These are phyloP conservation scores for Anas bernieri DNA, from an alignment of 2,797 vertebrate species.

Conservation along the genomic window DNA sequence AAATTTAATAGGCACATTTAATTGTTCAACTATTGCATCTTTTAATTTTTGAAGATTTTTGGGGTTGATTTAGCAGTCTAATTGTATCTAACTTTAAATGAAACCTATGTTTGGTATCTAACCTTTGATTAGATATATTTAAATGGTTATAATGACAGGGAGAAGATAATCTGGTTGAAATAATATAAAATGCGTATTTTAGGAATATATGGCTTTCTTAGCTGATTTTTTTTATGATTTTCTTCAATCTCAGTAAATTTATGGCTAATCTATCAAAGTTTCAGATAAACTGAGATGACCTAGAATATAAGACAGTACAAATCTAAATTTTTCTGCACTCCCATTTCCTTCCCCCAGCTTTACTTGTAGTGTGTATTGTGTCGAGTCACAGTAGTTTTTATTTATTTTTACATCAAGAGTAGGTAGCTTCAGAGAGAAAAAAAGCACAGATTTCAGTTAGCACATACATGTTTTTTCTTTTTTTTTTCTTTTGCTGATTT, in stretches of 20 bases:
- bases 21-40: background rate
- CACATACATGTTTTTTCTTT: conserved; percentile 69
- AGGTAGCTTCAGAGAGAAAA: conserved; percentile 40
- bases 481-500: conserved; percentile 79
- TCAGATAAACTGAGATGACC: background rate
- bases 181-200: background rate
- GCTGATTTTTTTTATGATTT: background rate
- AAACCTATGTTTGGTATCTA: background rate
- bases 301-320: background rate
- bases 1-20: background rate
- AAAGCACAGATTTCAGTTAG: conserved; percentile 71
- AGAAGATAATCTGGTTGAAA: background rate
- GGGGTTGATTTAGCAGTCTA: background rate
- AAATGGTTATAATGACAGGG: background rate
- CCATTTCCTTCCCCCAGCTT: background rate
- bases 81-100: background rate
- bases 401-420: conserved; percentile 49
- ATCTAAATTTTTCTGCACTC: background rate
- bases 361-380: background rate
- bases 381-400: conserved; percentile 23
- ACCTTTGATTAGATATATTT: background rate
- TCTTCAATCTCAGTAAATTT: background rate
- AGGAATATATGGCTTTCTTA: background rate
- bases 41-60: background rate
- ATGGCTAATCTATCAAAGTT: background rate